A percentile compares a stretch with the other conserved stretches of the same genome.
These are phyloP conservation scores for Sminthurinus aureus DNA, from an alignment of 2,888 invertebrate genomes.

Conservation along the genomic window DNA sequence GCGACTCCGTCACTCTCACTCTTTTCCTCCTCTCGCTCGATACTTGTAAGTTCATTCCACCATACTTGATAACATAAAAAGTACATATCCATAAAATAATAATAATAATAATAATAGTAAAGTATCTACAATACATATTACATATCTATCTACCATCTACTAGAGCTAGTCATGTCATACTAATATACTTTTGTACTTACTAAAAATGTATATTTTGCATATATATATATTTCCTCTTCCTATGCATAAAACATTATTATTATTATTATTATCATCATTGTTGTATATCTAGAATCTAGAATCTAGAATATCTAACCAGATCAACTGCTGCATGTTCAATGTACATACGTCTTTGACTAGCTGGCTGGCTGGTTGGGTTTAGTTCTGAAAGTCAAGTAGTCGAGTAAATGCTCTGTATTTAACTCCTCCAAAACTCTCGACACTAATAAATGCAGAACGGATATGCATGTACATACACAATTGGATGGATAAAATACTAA, in stretches of 20 bases:
- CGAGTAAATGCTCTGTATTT: background rate
- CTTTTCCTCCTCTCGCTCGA: too few relatives aligned
- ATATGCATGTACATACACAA: conserved; percentile 2
- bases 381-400: background rate
- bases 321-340: background rate
- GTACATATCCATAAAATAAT: too few relatives aligned
- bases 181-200: too few relatives aligned
- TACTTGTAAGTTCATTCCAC: too few relatives aligned
- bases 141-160: too few relatives aligned
- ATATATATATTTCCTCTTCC: background rate
- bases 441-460: conserved; percentile 20
- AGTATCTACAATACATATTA: too few relatives aligned
- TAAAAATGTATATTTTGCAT: too few relatives aligned
- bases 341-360: background rate
- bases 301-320: background rate
- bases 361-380: background rate
- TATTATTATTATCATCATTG: background rate
- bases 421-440: conserved; percentile 4
- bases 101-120: too few relatives aligned
- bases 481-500: conserved; percentile 2
- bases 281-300: background rate
- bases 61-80: too few relatives aligned
- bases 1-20: too few relatives aligned
- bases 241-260: background rate
- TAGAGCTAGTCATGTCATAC: too few relatives aligned